Evolutionary conservation across 2,113 vertebrate genomes (phyloP), one percentile per base, ranked within the genome.

Genomic region (human): DNA sequence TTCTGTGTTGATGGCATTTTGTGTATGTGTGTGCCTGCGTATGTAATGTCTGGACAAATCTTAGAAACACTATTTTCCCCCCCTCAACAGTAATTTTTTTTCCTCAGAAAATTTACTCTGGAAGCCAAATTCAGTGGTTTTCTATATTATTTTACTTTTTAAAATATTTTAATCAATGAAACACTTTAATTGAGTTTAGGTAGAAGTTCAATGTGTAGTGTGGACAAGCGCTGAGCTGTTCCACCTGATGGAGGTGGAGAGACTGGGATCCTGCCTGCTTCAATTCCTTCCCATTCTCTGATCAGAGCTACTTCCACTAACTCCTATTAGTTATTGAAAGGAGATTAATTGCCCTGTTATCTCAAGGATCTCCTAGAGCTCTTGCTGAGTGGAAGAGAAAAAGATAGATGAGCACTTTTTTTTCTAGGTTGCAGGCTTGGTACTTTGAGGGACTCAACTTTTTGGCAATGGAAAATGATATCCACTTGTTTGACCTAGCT

Each of bases 261-360:
- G 35, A 5, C 38, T 52, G 17, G 35, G 20, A 0, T 48, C 70
- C 1, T 1, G 0, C 27, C 55, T 35, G 1, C 12, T 2, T 25
- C 0, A 10, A 0, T 52, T 87, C 64, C 48, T 85, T 59, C 86
- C 35, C 22, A 27, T 32, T 45, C 23, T 48, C 35, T 80, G 22
- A 59, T 43, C 57, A 20, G 75, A 81, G 43, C 10, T 83, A 70
- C 38, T 88, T 76, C 81, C 40, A 48, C 72, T 32, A 45, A 82
- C 48, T 80, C 27, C 55, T 72, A n/a, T 43, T 45, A 32, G 92
- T 80, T 92, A 92, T 52, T 76, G 90, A 94, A 64, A 97, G 68
- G 90, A 96, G 70, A 86, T 92, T 64, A 90, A 84, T 96, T 90
- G 89, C 32, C 55, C 64, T 45, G 61, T 85, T 86, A 83, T 95